phyloP scores from a whole-genome alignment of 2,888 invertebrate species.

The Noctua fimbriata region DNA sequence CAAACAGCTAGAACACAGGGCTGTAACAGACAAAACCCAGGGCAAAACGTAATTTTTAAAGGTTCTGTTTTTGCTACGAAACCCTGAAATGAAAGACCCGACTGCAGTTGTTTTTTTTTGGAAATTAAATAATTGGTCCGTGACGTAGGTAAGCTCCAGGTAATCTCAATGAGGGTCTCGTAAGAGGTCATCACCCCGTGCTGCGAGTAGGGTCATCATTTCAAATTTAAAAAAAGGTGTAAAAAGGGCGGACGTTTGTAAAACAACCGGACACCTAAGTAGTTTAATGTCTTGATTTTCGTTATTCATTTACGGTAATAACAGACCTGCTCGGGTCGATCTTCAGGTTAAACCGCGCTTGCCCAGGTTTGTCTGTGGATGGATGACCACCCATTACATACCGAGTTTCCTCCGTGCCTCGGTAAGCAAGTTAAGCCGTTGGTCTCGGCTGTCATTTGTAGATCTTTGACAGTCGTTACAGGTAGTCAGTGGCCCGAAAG shows the following conservation, averaged over 20 bases:
- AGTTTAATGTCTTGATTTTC: not conserved
- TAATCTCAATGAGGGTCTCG: not conserved
- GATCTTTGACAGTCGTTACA: no score
- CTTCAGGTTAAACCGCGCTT: no score
- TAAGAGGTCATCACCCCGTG: not conserved
- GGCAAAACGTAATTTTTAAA: not conserved
- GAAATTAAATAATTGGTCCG: no score
- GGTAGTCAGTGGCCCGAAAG: no score
- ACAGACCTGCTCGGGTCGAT: no score
- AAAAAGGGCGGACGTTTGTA: not conserved
- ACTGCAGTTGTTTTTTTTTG: not conserved
- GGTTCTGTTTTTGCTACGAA: not conserved
- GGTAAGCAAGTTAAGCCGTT: no score
- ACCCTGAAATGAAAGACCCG: not conserved
- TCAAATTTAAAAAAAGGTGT: not conserved
- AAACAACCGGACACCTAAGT: not conserved
- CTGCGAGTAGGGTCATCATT: not conserved
- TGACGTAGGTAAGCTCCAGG: not conserved
- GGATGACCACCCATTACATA: no score
- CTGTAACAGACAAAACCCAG: not conserved
- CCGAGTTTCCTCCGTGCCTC: no score
- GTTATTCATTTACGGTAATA: no score
- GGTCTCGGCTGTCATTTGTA: no score
- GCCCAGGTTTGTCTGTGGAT: no score
- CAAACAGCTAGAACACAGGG: not conserved